Conservation (phyloP, 2,888 invertebrate genomes). For the Melipona bicolor region DNA sequence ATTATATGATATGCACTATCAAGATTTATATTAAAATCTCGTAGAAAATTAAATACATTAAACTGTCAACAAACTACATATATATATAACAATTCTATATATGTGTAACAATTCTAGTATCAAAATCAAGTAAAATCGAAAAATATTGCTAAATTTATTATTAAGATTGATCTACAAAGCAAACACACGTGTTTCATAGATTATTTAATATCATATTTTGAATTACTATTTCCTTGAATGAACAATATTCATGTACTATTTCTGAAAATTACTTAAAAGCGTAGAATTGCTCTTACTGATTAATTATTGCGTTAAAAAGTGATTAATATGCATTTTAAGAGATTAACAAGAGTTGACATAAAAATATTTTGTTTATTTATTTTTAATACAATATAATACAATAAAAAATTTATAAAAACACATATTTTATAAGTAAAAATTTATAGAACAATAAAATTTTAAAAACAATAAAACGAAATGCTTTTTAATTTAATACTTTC, state of each 20-base stretch:
- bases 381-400: too few species aligned
- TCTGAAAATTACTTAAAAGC: background rate
- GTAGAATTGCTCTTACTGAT: background rate
- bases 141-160: conserved; percentile 38
- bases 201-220: background rate
- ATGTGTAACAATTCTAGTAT: conserved; percentile 18
- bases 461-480: background rate
- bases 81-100: conserved; percentile 25
- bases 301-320: conserved; percentile 6
- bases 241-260: background rate
- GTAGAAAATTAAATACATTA: conserved; percentile 21
- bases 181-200: background rate
- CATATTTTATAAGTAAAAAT: too few species aligned
- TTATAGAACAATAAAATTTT: background rate
- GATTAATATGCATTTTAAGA: conserved; percentile 2
- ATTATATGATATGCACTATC: background rate
- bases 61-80: conserved; percentile 9
- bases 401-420: too few species aligned
- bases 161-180: conserved; percentile 5
- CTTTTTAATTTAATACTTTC: background rate
- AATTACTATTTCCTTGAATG: background rate
- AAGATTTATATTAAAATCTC: conserved; percentile 26
- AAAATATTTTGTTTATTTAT: too few species aligned
- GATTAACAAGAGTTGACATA: too few species aligned
- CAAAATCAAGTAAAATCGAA: conserved; percentile 15